A percentile compares a stretch with the other conserved stretches of the same genome.
These are phyloP conservation scores for Antitype chi DNA, from an alignment of 2,888 invertebrate genomes.

Conservation along the genomic window DNA sequence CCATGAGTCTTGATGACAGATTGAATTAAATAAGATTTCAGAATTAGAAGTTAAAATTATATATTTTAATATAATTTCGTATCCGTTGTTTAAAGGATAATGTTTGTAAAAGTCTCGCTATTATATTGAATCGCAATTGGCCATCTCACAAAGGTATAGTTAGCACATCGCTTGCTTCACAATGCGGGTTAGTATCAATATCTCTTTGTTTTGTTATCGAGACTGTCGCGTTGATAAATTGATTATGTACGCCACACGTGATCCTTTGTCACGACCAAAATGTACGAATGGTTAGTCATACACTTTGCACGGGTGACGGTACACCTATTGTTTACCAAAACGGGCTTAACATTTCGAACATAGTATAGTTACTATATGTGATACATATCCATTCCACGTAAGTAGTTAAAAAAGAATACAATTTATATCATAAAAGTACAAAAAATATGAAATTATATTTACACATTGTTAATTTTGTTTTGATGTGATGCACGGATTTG, in stretches of 20 bases:
- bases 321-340: constrained; percentile 39
- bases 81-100: constrained; percentile 1
- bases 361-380: constrained; percentile 44
- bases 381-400: constrained; percentile 64
- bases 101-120: constrained; percentile 26
- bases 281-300: constrained; percentile 48
- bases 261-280: constrained; percentile 39
- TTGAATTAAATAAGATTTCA: background rate
- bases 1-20: background rate
- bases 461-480: constrained; percentile 62
- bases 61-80: background rate
- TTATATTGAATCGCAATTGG: constrained; percentile 46
- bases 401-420: constrained; percentile 45
- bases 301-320: constrained; percentile 63
- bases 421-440: constrained; percentile 62
- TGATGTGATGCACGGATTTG: constrained; percentile 61
- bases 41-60: background rate
- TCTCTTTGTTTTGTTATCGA: constrained; percentile 60
- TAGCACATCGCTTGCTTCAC: constrained; percentile 61
- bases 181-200: constrained; percentile 56
- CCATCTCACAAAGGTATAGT: constrained; percentile 37
- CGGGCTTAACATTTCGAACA: constrained; percentile 4
- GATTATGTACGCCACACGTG: constrained; percentile 60
- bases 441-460: constrained; percentile 61
- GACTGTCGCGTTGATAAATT: constrained; percentile 65